Evolutionary conservation across 2,888 invertebrate genomes (phyloP).

Genomic region (Drosophila hamatofila): DNA sequence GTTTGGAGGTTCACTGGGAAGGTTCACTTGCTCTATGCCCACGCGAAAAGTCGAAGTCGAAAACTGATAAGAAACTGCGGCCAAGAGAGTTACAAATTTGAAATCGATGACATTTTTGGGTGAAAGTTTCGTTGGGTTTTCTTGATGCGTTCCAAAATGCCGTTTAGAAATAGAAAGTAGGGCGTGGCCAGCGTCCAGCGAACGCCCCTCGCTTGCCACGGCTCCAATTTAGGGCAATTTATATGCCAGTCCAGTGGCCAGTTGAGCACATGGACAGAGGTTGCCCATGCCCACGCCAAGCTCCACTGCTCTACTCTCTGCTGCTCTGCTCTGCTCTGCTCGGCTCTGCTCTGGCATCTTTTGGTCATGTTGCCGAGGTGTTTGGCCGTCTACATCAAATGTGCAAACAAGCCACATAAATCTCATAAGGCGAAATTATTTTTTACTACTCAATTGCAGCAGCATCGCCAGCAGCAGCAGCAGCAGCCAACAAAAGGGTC

Average conservation of each 20-base stretch:
- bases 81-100: constrained; percentile 37
- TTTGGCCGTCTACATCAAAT: constrained; percentile 79
- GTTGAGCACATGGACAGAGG: constrained; percentile 1
- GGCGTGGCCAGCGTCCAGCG: constrained; percentile 58
- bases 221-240: constrained; percentile 54
- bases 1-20: no score
- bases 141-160: constrained; percentile 36
- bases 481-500: constrained; percentile 70
- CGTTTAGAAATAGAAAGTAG: constrained; percentile 76
- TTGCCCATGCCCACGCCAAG: constrained; percentile 57
- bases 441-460: constrained; percentile 82
- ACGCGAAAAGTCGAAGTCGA: background rate
- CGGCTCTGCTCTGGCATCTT: constrained; percentile 43
- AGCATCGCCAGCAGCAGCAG: constrained; percentile 46
- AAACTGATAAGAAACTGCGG: constrained; percentile 61
- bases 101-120: constrained; percentile 74
- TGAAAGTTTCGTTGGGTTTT: constrained; percentile 62
- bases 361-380: constrained; percentile 58
- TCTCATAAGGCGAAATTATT: constrained; percentile 80
- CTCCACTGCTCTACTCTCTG: background rate
- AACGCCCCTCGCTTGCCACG: constrained; percentile 8
- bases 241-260: constrained; percentile 52
- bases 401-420: constrained; percentile 83
- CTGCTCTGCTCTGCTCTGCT: constrained; percentile 1
- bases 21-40: constrained; percentile 34